These are phyloP conservation scores for Sitta carolinensis DNA, from an alignment of 2,797 vertebrate genomes.

Conservation along the genomic window DNA sequence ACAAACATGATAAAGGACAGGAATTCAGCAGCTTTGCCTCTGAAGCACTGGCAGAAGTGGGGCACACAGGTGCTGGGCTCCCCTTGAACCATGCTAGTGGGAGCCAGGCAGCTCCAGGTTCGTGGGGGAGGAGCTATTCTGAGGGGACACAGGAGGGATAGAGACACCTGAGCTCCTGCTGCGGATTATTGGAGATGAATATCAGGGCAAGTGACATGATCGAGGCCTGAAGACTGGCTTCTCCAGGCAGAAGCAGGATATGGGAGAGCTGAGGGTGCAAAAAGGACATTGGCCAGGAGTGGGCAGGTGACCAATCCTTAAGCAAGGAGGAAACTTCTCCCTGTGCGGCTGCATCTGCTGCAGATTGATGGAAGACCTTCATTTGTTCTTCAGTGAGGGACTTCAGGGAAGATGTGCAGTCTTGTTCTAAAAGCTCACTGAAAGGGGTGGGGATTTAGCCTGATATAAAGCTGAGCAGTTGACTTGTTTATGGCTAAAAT, in stretches of 20 bases:
- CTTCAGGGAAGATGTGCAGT: neutral
- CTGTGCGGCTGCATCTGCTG: neutral
- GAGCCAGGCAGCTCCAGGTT: neutral
- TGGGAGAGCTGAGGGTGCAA: rapidly evolving
- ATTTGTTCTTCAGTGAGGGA: rapidly evolving
- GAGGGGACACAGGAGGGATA: rapidly evolving
- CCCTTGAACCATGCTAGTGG: rapidly evolving
- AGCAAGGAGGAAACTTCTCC: rapidly evolving
- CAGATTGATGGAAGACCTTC: neutral
- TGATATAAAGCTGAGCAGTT: neutral
- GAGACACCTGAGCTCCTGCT: neutral
- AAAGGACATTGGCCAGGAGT: rapidly evolving
- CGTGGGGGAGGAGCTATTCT: neutral
- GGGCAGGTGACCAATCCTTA: rapidly evolving
- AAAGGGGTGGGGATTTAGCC: neutral
- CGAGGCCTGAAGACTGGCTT: neutral
- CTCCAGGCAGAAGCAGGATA: neutral
- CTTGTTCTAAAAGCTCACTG: neutral
- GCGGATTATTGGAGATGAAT: rapidly evolving
- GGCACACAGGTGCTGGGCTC: neutral
- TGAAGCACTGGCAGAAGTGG: neutral
- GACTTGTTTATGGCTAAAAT: neutral
- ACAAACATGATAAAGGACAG: neutral
- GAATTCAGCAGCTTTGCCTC: neutral
- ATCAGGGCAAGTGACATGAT: rapidly evolving